A percentile compares a stretch with the other conserved stretches of the same genome.
Evolutionary conservation across 2,888 invertebrate genomes (phyloP).

Genomic region (Phragmatobia fuliginosa): DNA sequence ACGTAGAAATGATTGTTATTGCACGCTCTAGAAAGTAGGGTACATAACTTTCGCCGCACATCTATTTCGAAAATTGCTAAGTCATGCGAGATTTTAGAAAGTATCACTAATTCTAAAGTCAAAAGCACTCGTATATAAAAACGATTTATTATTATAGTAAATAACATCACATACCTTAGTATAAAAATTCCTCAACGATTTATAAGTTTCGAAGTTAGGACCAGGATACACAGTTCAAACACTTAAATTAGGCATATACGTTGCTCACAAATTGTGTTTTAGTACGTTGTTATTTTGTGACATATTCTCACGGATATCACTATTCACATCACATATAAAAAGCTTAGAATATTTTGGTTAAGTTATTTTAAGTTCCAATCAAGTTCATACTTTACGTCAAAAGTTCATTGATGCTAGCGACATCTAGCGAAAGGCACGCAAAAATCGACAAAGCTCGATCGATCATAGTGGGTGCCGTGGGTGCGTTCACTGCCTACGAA

Average conservation of each 20-base stretch:
- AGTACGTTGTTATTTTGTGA: conserved; percentile 62
- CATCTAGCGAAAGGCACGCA: conserved; percentile 77
- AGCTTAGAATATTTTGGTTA: conserved; percentile 83
- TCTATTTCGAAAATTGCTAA: conserved; percentile 14
- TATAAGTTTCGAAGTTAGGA: conserved; percentile 41
- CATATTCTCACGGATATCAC: conserved; percentile 72
- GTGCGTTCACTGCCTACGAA: conserved; percentile 64
- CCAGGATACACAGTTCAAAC: conserved; percentile 53
- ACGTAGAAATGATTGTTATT: conserved; percentile 19
- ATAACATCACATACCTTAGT: conserved; percentile 59
- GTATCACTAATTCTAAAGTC: conserved; percentile 6
- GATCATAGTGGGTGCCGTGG: conserved; percentile 69
- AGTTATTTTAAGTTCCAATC: conserved; percentile 80
- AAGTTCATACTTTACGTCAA: conserved; percentile 81
- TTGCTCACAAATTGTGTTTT: conserved; percentile 69
- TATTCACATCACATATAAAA: conserved; percentile 75
- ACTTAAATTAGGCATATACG: conserved; percentile 59
- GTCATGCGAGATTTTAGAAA: background rate
- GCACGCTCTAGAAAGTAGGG: conserved; percentile 56
- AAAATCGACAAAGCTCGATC: conserved; percentile 75
- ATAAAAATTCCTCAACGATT: conserved; percentile 50
- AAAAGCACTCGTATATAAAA: conserved; percentile 22
- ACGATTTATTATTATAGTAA: conserved; percentile 33
- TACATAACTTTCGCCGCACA: conserved; percentile 52
- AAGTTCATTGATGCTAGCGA: conserved; percentile 78